phyloP scores from a whole-genome alignment of 2,113 vertebrate genomes.

The Oryzias celebensis region DNA sequence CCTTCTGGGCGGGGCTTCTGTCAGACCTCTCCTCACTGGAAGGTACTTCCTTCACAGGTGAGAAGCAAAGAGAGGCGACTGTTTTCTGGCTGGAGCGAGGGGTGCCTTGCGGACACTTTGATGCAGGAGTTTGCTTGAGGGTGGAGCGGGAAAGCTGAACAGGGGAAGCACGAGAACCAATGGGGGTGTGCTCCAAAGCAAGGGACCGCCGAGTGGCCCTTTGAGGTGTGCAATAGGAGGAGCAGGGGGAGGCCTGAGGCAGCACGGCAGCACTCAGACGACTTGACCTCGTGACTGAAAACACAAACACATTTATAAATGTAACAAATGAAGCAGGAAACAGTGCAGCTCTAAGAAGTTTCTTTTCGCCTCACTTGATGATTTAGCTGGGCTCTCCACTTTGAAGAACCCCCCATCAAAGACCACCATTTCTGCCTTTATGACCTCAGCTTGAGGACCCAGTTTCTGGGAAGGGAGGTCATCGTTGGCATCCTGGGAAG shows the following conservation, averaged over 20 bases:
- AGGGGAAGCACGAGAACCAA: not conserved
- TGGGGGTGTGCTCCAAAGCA: conserved; percentile 29
- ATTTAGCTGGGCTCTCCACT: conserved; percentile 87
- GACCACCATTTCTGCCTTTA: conserved; percentile 54
- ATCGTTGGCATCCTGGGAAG: conserved; percentile 6
- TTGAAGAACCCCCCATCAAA: conserved; percentile 90
- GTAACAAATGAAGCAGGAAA: not conserved
- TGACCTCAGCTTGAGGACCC: not conserved
- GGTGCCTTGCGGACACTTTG: conserved; percentile 20
- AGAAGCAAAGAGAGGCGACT: conserved; percentile 22
- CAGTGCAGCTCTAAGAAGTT: not conserved
- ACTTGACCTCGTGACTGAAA: conserved; percentile 59
- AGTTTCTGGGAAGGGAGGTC: conserved; percentile 2
- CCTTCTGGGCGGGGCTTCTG: not conserved
- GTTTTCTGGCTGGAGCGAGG: conserved; percentile 8
- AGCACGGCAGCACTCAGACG: conserved; percentile 37
- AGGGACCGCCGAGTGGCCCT: conserved; percentile 41
- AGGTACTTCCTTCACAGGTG: conserved; percentile 24
- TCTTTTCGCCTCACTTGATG: conserved; percentile 69
- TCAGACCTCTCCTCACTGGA: conserved; percentile 8
- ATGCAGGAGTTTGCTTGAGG: conserved; percentile 22
- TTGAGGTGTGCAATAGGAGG: conserved; percentile 51
- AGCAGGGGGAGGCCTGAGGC: conserved; percentile 47
- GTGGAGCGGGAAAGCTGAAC: conserved; percentile 3
- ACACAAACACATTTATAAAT: not conserved